A percentile compares a stretch with the other conserved stretches of the same genome.
Evolutionary conservation across 2,797 vertebrate genomes (phyloP).

Genomic region (Crocodylus rhombifer): DNA sequence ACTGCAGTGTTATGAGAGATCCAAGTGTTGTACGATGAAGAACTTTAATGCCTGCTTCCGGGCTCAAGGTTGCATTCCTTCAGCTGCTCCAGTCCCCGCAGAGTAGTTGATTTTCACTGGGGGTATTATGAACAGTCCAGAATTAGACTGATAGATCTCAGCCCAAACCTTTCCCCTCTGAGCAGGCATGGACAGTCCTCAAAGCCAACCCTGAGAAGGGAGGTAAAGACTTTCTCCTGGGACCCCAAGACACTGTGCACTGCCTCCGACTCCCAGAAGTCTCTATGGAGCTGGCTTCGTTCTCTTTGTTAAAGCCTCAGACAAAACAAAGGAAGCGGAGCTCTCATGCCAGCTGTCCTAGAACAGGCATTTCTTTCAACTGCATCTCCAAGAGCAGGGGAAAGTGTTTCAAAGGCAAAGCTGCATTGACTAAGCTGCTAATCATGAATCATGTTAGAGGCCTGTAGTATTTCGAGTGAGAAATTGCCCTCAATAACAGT

Average conservation of each 20-base stretch:
- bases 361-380: background rate
- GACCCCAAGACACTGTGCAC: background rate
- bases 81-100: background rate
- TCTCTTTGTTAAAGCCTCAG: background rate
- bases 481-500: slow-evolving; percentile 2
- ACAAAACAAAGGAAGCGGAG: background rate
- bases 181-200: slow-evolving; percentile 16
- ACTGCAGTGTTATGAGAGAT: background rate
- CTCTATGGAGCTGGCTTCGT: background rate
- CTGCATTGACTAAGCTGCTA: background rate
- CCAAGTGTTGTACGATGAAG: background rate
- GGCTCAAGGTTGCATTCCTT: background rate
- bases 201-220: background rate
- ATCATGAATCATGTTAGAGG: background rate
- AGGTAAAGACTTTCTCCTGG: slow-evolving; percentile 42
- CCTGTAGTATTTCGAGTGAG: background rate
- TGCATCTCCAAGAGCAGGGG: slow-evolving; percentile 25
- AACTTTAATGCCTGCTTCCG: background rate
- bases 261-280: background rate
- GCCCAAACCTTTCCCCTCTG: slow-evolving; percentile 6
- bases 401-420: slow-evolving; percentile 9
- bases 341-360: background rate
- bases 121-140: slow-evolving; percentile 2
- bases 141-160: slow-evolving; percentile 12
- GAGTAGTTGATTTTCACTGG: background rate